These are phyloP conservation scores for Anolis apletophallus DNA, from an alignment of 2,797 vertebrate genomes.

Conservation along the genomic window DNA sequence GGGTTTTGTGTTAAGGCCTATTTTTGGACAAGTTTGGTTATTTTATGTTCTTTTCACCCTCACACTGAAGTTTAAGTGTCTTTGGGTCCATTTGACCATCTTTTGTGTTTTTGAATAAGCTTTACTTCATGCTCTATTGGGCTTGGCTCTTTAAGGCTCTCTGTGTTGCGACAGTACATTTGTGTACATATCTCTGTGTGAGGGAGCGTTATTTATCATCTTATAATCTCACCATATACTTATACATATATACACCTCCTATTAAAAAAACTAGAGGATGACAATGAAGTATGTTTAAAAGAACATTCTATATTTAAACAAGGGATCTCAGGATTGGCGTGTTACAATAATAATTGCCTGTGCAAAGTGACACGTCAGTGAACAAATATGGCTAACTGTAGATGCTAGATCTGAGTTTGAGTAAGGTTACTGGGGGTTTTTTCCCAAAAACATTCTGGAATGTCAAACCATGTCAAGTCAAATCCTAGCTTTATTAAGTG, in stretches of 20 bases:
- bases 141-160: too few relatives aligned
- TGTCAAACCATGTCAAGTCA: not conserved
- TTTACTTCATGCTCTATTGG: too few relatives aligned
- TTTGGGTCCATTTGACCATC: too few relatives aligned
- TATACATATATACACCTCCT: not conserved
- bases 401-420: not conserved
- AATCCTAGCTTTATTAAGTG: not conserved
- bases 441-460: not conserved
- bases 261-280: too few relatives aligned
- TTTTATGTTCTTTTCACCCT: too few relatives aligned
- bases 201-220: not conserved
- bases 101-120: too few relatives aligned
- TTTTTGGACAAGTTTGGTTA: too few relatives aligned
- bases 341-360: not conserved
- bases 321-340: not conserved
- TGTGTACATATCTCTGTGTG: too few relatives aligned
- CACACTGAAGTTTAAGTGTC: too few relatives aligned
- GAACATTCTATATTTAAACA: not conserved
- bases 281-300: not conserved
- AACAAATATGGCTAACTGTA: not conserved
- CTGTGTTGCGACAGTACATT: too few relatives aligned
- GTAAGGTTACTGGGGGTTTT: not conserved
- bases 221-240: not conserved
- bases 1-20: too few relatives aligned
- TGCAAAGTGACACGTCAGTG: not conserved